These are phyloP conservation scores for Drymonia ruficornis DNA, from an alignment of 2,888 invertebrate genomes.

Conservation along the genomic window DNA sequence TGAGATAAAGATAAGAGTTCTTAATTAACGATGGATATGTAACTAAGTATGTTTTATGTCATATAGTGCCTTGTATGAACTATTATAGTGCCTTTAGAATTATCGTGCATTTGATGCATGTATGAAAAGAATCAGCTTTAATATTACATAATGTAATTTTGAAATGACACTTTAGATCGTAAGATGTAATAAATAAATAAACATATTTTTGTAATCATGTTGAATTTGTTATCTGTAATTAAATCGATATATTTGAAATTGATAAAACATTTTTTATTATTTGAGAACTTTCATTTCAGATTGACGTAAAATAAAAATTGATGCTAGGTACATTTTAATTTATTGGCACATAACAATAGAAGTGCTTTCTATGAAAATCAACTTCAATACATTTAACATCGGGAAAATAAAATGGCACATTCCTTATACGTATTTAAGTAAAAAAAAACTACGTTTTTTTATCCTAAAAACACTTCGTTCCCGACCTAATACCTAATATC, in stretches of 20 bases:
- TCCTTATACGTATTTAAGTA: too few relatives aligned
- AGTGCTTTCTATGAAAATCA: too few relatives aligned
- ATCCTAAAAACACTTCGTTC: too few relatives aligned
- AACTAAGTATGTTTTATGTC: too few relatives aligned
- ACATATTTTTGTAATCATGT: constrained; percentile 33
- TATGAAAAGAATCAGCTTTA: constrained; percentile 32
- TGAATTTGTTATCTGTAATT: constrained; percentile 27
- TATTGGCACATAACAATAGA: too few relatives aligned
- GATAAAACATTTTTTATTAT: not conserved
- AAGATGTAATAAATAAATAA: constrained; percentile 14
- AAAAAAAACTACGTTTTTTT: too few relatives aligned
- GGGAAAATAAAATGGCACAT: too few relatives aligned
- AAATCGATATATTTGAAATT: constrained; percentile 13
- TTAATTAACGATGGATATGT: too few relatives aligned
- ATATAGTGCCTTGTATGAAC: constrained; percentile 1
- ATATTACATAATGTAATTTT: constrained; percentile 17
- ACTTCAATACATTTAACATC: too few relatives aligned
- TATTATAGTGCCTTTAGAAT: constrained; percentile 7
- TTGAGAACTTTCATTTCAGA: not conserved
- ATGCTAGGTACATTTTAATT: too few relatives aligned
- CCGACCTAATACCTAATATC: too few relatives aligned
- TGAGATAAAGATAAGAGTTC: constrained; percentile 8
- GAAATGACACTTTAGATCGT: constrained; percentile 14
- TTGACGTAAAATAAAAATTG: not conserved
- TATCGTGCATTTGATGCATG: constrained; percentile 30